Conservation (phyloP, 2,113 vertebrate species). For the Heptranchias perlo region DNA sequence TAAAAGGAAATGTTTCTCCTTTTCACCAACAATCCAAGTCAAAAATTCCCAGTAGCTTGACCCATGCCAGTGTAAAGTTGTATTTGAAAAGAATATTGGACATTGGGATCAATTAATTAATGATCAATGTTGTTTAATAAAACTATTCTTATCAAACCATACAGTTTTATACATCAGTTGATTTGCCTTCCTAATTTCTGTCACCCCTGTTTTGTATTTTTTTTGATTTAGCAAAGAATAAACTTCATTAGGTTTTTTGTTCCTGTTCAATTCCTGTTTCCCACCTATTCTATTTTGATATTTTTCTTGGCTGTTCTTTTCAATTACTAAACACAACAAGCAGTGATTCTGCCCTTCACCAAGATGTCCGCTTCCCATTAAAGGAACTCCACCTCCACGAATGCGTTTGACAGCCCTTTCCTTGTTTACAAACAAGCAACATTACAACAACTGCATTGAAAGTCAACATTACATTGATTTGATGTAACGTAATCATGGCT, state of each 20-base stretch:
- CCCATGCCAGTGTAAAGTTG: neutral
- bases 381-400: neutral
- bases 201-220: neutral
- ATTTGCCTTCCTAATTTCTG: neutral
- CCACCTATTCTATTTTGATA: neutral
- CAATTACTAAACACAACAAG: neutral
- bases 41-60: neutral
- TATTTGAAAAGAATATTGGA: neutral
- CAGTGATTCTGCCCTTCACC: neutral
- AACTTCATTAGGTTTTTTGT: neutral
- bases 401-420: neutral
- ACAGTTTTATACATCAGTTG: neutral
- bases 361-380: neutral
- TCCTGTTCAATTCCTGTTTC: neutral
- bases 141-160: neutral
- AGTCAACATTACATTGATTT: neutral
- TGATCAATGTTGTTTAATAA: neutral
- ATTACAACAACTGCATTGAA: neutral
- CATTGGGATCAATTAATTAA: neutral
- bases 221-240: neutral
- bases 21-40: neutral
- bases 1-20: neutral
- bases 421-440: neutral
- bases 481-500: neutral
- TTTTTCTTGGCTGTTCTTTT: neutral